Percentiles rank a stretch among this genome's conserved stretches.
phyloP scores from a whole-genome alignment of 2,797 vertebrate species.

The Alauda arvensis region DNA sequence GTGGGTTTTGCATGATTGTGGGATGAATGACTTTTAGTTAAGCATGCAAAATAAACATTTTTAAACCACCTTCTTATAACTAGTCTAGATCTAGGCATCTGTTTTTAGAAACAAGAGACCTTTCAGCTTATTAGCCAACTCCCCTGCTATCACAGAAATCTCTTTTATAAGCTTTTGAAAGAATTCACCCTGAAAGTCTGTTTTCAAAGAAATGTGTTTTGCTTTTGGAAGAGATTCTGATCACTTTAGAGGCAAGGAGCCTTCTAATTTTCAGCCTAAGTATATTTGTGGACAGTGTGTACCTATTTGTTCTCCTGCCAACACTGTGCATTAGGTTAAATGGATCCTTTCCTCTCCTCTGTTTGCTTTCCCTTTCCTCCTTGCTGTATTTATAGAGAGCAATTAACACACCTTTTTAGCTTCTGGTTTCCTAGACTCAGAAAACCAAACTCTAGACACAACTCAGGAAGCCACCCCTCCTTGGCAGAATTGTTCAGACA shows the following conservation, averaged over 20 bases:
- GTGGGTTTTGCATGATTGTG: not conserved
- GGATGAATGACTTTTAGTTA: not conserved
- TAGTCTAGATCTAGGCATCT: not conserved
- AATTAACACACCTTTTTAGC: not conserved
- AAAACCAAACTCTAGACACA: not conserved
- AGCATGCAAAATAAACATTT: conserved; percentile 5
- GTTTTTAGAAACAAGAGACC: not conserved
- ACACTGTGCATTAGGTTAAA: conserved; percentile 11
- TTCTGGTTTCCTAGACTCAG: not conserved
- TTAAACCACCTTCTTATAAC: not conserved
- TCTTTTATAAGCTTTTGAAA: conserved; percentile 5
- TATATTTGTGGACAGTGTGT: conserved; percentile 23
- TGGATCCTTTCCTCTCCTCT: conserved; percentile 15
- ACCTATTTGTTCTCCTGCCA: conserved; percentile 32
- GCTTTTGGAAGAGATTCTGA: not conserved
- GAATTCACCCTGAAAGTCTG: not conserved
- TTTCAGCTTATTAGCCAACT: not conserved
- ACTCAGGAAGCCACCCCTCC: not conserved
- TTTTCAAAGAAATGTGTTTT: conserved; percentile 26
- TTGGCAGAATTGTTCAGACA: not conserved
- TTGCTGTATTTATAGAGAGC: conserved; percentile 22
- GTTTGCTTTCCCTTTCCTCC: conserved; percentile 2
- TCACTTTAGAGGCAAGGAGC: not conserved
- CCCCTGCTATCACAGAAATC: conserved; percentile 3
- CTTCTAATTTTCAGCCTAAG: conserved; percentile 39